Evolutionary conservation across 2,113 vertebrate species (phyloP).

Genomic region (Clarias gariepinus): DNA sequence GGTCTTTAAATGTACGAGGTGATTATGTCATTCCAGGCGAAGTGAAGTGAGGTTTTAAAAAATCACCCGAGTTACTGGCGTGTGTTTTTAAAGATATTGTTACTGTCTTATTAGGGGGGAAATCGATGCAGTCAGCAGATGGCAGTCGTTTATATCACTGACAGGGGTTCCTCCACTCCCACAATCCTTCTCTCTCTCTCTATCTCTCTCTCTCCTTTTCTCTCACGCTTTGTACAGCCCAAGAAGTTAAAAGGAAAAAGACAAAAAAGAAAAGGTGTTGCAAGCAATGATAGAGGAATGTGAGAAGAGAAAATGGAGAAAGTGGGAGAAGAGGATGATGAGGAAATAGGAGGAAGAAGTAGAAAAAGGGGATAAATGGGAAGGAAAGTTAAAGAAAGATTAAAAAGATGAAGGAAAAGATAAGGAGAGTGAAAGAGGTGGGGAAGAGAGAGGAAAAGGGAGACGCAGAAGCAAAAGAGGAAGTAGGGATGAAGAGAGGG

Average conservation of each 20-base stretch:
- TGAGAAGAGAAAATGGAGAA: background rate
- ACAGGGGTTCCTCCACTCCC: constrained; percentile 42
- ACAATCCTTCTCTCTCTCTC: constrained; percentile 51
- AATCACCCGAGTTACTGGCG: constrained; percentile 24
- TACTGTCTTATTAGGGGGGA: constrained; percentile 62
- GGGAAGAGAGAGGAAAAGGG: background rate
- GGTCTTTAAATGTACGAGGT: constrained; percentile 22
- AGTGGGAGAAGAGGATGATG: background rate
- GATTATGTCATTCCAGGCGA: constrained; percentile 40
- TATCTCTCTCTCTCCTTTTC: constrained; percentile 13
- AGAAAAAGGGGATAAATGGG: too few relatives aligned
- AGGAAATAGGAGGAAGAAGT: background rate
- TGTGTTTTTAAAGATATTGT: constrained; percentile 64
- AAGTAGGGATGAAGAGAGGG: background rate
- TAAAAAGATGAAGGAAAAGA: background rate
- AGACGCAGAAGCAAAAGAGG: background rate
- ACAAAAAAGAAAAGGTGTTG: background rate
- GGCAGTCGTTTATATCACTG: constrained; percentile 54
- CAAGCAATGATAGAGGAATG: background rate
- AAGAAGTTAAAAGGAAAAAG: background rate
- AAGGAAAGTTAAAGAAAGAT: background rate
- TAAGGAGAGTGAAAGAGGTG: background rate
- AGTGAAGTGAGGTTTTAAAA: constrained; percentile 40
- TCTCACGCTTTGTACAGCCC: background rate
- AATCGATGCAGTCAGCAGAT: constrained; percentile 64